phyloP scores from a whole-genome alignment of 2,797 vertebrate species.

The Gambelia wislizenii region DNA sequence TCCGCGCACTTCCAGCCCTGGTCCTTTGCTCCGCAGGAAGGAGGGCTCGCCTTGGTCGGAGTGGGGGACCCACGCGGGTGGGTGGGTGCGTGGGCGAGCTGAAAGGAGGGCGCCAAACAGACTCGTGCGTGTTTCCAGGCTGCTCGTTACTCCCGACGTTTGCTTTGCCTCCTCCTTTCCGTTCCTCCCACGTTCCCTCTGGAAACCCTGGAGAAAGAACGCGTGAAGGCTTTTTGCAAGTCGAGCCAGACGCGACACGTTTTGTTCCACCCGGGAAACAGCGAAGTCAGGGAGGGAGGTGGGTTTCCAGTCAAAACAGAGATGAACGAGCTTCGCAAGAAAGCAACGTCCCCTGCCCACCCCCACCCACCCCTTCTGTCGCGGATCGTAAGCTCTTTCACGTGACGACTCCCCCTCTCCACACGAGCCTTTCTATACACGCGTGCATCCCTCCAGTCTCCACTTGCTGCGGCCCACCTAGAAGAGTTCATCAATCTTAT shows the following conservation, averaged over 20 bases:
- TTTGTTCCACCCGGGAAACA: neutral
- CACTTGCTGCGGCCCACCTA: too few species aligned
- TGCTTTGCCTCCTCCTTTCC: neutral
- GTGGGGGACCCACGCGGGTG: neutral
- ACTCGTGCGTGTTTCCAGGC: neutral
- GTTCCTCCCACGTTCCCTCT: neutral
- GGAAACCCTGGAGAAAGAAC: too few species aligned
- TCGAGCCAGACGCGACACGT: neutral
- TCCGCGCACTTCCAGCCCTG: neutral
- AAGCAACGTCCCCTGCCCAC: neutral
- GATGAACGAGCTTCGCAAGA: neutral
- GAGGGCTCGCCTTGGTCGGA: too few species aligned
- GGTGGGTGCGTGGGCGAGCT: neutral
- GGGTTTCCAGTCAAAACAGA: neutral
- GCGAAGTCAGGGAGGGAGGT: neutral
- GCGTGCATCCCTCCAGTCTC: too few species aligned
- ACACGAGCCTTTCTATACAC: too few species aligned
- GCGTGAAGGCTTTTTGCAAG: neutral
- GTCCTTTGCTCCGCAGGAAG: too few species aligned
- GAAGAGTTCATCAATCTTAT: too few species aligned
- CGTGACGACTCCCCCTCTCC: too few species aligned
- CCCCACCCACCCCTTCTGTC: too few species aligned
- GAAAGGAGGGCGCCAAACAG: too few species aligned
- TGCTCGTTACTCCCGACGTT: rapidly evolving
- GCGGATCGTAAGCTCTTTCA: neutral